phyloP scores from a whole-genome alignment of 2,113 vertebrate species.

The Heteronetta atricapilla region DNA sequence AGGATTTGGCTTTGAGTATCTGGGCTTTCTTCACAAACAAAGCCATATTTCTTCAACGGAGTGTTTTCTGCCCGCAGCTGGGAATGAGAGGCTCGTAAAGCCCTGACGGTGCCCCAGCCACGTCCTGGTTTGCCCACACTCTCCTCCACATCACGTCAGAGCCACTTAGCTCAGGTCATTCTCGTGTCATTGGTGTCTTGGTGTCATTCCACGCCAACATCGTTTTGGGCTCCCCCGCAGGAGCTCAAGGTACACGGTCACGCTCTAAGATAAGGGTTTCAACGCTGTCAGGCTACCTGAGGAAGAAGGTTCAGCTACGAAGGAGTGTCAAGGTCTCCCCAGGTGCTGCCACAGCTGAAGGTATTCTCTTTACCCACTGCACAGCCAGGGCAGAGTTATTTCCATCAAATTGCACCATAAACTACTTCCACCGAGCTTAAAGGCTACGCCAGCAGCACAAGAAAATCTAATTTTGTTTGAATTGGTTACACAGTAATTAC shows the following conservation, averaged over 20 bases:
- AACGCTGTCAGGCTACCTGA: not conserved
- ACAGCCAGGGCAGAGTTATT: not conserved
- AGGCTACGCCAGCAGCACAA: not conserved
- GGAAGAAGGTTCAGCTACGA: not conserved
- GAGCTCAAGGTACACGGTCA: not conserved
- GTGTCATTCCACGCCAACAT: not conserved
- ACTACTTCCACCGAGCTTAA: not conserved
- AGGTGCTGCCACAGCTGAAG: not conserved
- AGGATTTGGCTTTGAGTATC: not conserved
- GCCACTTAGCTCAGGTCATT: not conserved
- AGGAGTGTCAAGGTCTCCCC: not conserved
- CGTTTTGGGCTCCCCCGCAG: fast-evolving
- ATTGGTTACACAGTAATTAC: not conserved
- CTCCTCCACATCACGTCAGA: fast-evolving
- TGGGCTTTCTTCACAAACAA: not conserved
- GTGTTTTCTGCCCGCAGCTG: too few relatives aligned
- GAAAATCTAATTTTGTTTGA: not conserved
- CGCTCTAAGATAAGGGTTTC: not conserved
- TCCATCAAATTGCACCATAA: not conserved
- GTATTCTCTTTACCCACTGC: not conserved
- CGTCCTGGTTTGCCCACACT: not conserved
- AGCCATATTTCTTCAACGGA: not conserved
- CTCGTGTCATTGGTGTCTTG: too few relatives aligned
- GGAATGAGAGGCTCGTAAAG: not conserved
- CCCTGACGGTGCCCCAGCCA: too few relatives aligned